phyloP scores from a whole-genome alignment of 2,797 vertebrate genomes.

The Danio choprae region DNA sequence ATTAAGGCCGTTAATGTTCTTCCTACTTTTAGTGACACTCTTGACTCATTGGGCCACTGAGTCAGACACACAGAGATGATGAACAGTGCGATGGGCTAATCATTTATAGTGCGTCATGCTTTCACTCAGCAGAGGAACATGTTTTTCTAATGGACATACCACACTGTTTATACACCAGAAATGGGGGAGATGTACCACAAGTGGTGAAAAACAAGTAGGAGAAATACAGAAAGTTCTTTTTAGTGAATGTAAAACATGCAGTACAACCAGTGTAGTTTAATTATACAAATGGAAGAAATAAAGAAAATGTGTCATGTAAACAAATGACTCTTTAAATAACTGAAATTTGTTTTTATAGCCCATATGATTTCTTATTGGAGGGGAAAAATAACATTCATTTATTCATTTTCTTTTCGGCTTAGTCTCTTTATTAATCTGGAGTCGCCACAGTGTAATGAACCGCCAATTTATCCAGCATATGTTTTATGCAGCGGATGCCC shows the following conservation, averaged over 20 bases:
- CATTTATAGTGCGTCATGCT: slow-evolving; percentile 1
- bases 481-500: too few species aligned
- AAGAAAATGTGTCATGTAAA: too few species aligned
- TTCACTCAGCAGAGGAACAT: slow-evolving; percentile 5
- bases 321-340: too few species aligned
- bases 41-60: slow-evolving; percentile 31
- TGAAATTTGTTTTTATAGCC: background rate
- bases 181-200: background rate
- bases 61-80: slow-evolving; percentile 16
- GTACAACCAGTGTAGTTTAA: background rate
- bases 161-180: background rate
- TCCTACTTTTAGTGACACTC: slow-evolving; percentile 23
- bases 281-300: background rate
- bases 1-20: slow-evolving; percentile 29
- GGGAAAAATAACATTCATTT: background rate
- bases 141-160: background rate
- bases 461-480: too few species aligned
- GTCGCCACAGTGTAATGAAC: too few species aligned
- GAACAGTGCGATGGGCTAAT: background rate
- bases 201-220: background rate
- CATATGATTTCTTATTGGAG: background rate
- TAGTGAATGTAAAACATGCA: background rate
- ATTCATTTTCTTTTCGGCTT: too few species aligned
- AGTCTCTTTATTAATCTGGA: too few species aligned
- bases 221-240: background rate